Percentiles rank a stretch among this genome's conserved stretches.
Evolutionary conservation across 2,113 vertebrate species (phyloP).

Genomic region (Ariopsis seemanni): DNA sequence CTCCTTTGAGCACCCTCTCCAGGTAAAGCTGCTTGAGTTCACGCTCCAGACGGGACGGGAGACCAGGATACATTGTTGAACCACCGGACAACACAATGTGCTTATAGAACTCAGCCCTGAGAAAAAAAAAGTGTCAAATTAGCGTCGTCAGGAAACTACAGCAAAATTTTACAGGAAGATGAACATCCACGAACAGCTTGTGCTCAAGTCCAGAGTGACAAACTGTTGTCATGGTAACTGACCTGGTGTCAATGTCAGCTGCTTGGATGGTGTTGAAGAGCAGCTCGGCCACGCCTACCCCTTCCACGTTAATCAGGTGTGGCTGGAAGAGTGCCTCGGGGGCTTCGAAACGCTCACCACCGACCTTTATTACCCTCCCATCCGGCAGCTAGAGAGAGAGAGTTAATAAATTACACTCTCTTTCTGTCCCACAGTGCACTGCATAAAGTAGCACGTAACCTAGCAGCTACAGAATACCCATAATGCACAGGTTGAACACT

Average conservation of each 20-base stretch:
- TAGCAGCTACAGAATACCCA: neutral
- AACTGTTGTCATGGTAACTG: conserved; percentile 33
- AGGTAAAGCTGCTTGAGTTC: conserved; percentile 90
- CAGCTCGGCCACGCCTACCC: conserved; percentile 87
- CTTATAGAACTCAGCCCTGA: conserved; percentile 87
- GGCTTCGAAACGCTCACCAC: conserved; percentile 87
- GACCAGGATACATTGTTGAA: conserved; percentile 90
- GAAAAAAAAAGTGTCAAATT: neutral
- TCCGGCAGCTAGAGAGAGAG: conserved; percentile 78
- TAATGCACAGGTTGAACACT: neutral
- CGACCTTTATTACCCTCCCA: conserved; percentile 87
- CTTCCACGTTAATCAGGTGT: conserved; percentile 88
- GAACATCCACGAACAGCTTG: neutral
- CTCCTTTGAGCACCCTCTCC: conserved; percentile 87
- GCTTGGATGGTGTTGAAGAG: conserved; percentile 92
- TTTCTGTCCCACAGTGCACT: neutral
- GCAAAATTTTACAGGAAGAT: neutral
- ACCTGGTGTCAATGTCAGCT: conserved; percentile 87
- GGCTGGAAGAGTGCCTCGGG: conserved; percentile 88
- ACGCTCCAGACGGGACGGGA: conserved; percentile 85
- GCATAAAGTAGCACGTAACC: neutral
- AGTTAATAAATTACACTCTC: neutral
- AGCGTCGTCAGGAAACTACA: neutral
- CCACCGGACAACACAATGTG: conserved; percentile 91
- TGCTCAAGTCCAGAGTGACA: neutral